These are phyloP conservation scores for Lophotis ruficrista DNA, from an alignment of 2,113 vertebrate genomes.

Conservation along the genomic window DNA sequence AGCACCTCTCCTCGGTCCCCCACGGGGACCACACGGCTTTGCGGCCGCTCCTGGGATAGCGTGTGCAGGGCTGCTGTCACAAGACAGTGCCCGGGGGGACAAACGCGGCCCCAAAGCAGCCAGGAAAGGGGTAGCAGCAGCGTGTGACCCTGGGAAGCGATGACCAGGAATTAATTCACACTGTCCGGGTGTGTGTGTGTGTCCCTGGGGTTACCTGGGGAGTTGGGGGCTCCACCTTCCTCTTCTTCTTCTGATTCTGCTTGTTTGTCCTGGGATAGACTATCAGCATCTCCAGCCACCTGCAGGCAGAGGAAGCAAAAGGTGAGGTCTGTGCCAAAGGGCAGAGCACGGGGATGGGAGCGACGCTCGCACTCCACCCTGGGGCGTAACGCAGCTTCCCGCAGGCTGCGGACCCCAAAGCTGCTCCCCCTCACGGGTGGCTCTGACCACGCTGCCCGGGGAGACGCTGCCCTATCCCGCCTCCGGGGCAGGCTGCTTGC, in stretches of 20 bases:
- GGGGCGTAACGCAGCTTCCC: background rate
- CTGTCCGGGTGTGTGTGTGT: fast-evolving
- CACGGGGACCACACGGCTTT: background rate
- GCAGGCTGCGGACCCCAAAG: background rate
- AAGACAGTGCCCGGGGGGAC: background rate
- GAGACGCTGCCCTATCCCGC: background rate
- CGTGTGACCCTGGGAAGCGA: background rate
- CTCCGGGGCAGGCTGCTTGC: background rate
- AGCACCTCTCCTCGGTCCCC: background rate
- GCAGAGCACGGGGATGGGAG: fast-evolving
- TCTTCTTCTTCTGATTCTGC: constrained; percentile 98
- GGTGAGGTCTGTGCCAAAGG: background rate
- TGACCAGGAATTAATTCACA: background rate
- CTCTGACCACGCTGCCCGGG: background rate
- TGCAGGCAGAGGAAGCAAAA: constrained; percentile 49
- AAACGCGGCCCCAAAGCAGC: fast-evolving
- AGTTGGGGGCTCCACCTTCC: constrained; percentile 94
- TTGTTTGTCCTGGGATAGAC: constrained; percentile 96
- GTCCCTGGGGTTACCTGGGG: constrained; percentile 82
- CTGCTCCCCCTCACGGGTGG: background rate
- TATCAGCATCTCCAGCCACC: constrained; percentile 94
- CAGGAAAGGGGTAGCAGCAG: background rate
- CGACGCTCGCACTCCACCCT: fast-evolving
- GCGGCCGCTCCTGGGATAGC: background rate
- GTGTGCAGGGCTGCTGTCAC: background rate